Percentiles rank a stretch among this genome's conserved stretches.
These are phyloP conservation scores for Pseudopleuronectes americanus DNA, from an alignment of 2,797 vertebrate genomes.

Conservation along the genomic window DNA sequence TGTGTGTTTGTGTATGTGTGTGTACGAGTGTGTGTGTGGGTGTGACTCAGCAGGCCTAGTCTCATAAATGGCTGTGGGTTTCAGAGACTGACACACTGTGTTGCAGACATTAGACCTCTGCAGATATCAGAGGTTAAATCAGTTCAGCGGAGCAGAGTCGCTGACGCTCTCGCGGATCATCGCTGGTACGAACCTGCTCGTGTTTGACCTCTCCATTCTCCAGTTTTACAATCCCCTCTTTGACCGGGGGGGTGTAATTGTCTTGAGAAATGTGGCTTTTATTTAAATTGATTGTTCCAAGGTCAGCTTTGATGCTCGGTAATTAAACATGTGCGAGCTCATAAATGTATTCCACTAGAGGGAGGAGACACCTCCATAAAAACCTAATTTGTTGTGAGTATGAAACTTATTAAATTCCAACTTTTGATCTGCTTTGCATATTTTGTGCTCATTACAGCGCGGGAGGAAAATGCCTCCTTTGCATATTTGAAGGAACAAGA, in stretches of 20 bases:
- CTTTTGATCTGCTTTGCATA: constrained; percentile 72
- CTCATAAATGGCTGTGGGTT: constrained; percentile 53
- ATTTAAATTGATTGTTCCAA: constrained; percentile 47
- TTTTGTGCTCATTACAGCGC: constrained; percentile 67
- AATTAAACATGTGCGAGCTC: constrained; percentile 43
- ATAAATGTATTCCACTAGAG: constrained; percentile 26
- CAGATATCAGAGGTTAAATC: constrained; percentile 43
- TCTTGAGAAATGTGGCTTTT: constrained; percentile 22
- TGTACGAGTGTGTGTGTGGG: neutral
- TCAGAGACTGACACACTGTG: constrained; percentile 42
- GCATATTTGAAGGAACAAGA: constrained; percentile 57
- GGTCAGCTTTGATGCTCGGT: constrained; percentile 49
- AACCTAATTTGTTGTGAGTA: constrained; percentile 64
- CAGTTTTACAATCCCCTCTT: constrained; percentile 27
- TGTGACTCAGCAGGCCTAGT: constrained; percentile 49
- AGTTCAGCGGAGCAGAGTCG: constrained; percentile 26
- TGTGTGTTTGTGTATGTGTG: constrained; percentile 11
- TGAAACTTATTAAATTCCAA: constrained; percentile 65
- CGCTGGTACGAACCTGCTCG: neutral
- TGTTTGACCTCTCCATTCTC: constrained; percentile 21
- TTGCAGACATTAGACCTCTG: constrained; percentile 35
- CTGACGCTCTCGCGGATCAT: constrained; percentile 14
- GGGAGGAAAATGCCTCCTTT: constrained; percentile 64
- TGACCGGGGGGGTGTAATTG: neutral
- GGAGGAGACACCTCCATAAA: constrained; percentile 33